Evolutionary conservation across 1,140 invertebrate genomes (phyloP).

Genomic region (Neodiprion pinetum): DNA sequence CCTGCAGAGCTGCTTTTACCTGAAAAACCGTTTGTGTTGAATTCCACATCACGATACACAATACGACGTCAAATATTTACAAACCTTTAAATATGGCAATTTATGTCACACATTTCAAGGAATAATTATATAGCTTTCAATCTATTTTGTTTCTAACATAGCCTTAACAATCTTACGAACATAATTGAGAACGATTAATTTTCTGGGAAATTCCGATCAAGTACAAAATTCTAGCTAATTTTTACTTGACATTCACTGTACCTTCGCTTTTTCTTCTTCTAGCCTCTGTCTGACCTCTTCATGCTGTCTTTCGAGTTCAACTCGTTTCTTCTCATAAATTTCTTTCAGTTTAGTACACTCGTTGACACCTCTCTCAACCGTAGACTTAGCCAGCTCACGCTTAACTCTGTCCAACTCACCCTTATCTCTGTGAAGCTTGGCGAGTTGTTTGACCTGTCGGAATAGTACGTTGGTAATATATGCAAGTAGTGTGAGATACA

Average conservation of each 20-base stretch:
- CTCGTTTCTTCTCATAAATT: constrained; percentile 76
- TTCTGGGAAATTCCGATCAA: too few relatives aligned
- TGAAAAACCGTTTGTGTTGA: constrained; percentile 22
- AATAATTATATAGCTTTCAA: too few relatives aligned
- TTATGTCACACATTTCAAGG: too few relatives aligned
- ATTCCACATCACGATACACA: too few relatives aligned
- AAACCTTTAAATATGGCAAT: too few relatives aligned
- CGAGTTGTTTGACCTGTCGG: constrained; percentile 70
- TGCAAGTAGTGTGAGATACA: not conserved
- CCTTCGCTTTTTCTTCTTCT: constrained; percentile 75
- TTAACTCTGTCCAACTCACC: constrained; percentile 86
- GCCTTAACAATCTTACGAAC: too few relatives aligned
- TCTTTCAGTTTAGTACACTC: constrained; percentile 79
- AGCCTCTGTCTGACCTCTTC: constrained; percentile 76
- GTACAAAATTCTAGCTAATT: not conserved
- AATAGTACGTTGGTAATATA: not conserved
- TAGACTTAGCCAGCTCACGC: constrained; percentile 74
- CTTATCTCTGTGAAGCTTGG: constrained; percentile 84
- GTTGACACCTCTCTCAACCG: constrained; percentile 83
- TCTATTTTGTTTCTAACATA: too few relatives aligned
- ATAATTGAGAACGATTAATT: too few relatives aligned
- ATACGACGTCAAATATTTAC: too few relatives aligned
- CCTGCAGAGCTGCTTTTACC: constrained; percentile 46
- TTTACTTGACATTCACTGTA: constrained; percentile 44
- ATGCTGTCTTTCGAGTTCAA: constrained; percentile 79